phyloP scores from a whole-genome alignment of 1,140 invertebrate species.

The Leptinotarsa lineolata region DNA sequence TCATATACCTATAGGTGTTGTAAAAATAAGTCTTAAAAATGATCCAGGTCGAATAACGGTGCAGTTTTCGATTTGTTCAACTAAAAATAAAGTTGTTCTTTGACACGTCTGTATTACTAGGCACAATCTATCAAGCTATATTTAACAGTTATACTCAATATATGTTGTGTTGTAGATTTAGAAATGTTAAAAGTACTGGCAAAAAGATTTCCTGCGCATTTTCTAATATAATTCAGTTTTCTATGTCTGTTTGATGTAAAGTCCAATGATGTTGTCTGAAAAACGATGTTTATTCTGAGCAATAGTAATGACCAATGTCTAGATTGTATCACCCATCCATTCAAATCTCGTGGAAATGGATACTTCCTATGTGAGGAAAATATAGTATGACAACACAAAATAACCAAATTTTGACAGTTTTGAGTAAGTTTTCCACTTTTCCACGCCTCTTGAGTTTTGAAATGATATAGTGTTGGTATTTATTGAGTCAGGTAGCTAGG shows the following conservation, averaged over 20 bases:
- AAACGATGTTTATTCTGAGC: background rate
- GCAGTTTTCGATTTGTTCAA: slow-evolving; percentile 34
- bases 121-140: slow-evolving; percentile 4
- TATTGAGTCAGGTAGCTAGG: too few relatives aligned
- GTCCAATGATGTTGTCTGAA: background rate
- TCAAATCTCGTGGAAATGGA: too few relatives aligned
- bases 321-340: too few relatives aligned
- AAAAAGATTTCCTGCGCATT: background rate
- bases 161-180: slow-evolving; percentile 12
- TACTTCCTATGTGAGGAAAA: too few relatives aligned
- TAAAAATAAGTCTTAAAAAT: slow-evolving; percentile 29
- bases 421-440: too few relatives aligned
- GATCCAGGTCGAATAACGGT: slow-evolving; percentile 32
- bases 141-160: slow-evolving; percentile 3
- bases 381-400: too few relatives aligned
- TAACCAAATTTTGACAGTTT: too few relatives aligned
- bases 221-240: background rate
- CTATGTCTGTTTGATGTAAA: background rate
- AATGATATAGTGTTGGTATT: too few relatives aligned
- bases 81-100: slow-evolving; percentile 28
- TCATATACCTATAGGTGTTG: slow-evolving; percentile 31
- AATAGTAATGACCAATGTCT: too few relatives aligned
- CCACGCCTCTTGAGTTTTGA: too few relatives aligned
- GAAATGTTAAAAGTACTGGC: background rate
- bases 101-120: background rate